A percentile compares a stretch with the other conserved stretches of the same genome.
Evolutionary conservation across 2,888 invertebrate genomes (phyloP).

Genomic region (Pristionchus entomophagus): DNA sequence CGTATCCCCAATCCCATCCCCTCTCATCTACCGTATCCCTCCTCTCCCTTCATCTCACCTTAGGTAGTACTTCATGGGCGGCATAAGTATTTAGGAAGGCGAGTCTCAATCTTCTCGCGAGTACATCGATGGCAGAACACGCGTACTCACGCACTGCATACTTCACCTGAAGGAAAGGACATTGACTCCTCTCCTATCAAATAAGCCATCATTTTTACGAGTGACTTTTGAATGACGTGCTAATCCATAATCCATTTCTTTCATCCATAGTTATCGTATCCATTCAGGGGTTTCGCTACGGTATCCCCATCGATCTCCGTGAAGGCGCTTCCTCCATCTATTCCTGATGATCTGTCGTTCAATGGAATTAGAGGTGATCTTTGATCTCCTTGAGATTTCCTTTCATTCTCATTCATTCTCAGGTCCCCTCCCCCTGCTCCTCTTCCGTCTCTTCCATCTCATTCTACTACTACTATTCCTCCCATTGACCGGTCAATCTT

Average conservation of each 20-base stretch:
- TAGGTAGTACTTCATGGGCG: constrained; percentile 93
- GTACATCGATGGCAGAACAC: constrained; percentile 94
- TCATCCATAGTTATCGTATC: background rate
- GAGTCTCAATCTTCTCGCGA: constrained; percentile 91
- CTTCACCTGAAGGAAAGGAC: constrained; percentile 80
- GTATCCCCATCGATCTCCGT: constrained; percentile 36
- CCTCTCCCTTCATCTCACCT: constrained; percentile 65
- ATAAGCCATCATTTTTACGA: no score
- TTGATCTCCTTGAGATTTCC: background rate
- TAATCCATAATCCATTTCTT: background rate
- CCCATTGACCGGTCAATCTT: background rate
- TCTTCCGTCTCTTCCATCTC: background rate
- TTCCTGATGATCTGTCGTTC: constrained; percentile 15
- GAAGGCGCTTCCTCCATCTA: constrained; percentile 14
- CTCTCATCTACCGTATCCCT: no score
- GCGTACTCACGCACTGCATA: constrained; percentile 98
- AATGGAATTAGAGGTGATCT: constrained; percentile 37
- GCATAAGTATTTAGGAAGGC: constrained; percentile 93
- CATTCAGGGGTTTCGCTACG: constrained; percentile 19
- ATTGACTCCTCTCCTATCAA: background rate
- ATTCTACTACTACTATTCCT: background rate
- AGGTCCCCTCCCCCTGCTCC: constrained; percentile 21
- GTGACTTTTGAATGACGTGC: constrained; percentile 24
- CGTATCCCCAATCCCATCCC: no score
- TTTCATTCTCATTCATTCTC: background rate